phyloP scores from a whole-genome alignment of 2,113 vertebrate species.

The Atherinomorus stipes region DNA sequence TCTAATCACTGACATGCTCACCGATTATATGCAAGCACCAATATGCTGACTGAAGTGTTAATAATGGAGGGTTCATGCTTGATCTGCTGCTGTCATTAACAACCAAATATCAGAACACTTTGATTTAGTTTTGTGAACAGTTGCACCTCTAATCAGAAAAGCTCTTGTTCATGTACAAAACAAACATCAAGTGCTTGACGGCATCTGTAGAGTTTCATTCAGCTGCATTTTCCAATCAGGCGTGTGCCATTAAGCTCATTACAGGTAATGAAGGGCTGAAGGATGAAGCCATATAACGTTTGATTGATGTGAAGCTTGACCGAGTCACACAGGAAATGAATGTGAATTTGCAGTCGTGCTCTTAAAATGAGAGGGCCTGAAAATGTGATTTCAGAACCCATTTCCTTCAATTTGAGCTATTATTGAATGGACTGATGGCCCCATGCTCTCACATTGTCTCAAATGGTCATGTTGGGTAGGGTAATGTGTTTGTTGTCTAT shows the following conservation, averaged over 20 bases:
- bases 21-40: neutral
- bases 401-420: slow-evolving; percentile 77
- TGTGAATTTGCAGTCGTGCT: slow-evolving; percentile 35
- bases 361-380: slow-evolving; percentile 66
- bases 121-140: neutral
- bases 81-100: slow-evolving; percentile 4
- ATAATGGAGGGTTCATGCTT: neutral
- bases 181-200: slow-evolving; percentile 15
- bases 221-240: slow-evolving; percentile 34
- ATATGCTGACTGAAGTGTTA: neutral
- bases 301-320: slow-evolving; percentile 63
- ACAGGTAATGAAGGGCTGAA: slow-evolving; percentile 20
- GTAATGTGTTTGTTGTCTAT: slow-evolving; percentile 30
- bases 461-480: slow-evolving; percentile 18
- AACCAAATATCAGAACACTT: neutral
- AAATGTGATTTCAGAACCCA: slow-evolving; percentile 81
- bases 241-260: slow-evolving; percentile 43
- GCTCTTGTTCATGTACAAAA: slow-evolving; percentile 4
- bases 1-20: neutral
- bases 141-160: neutral
- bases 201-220: neutral
- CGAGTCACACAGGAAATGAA: slow-evolving; percentile 65
- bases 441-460: slow-evolving; percentile 34
- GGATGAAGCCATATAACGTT: slow-evolving; percentile 41
- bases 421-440: slow-evolving; percentile 66